phyloP scores from a whole-genome alignment of 2,797 vertebrate species.

The Anolis apletophallus region DNA sequence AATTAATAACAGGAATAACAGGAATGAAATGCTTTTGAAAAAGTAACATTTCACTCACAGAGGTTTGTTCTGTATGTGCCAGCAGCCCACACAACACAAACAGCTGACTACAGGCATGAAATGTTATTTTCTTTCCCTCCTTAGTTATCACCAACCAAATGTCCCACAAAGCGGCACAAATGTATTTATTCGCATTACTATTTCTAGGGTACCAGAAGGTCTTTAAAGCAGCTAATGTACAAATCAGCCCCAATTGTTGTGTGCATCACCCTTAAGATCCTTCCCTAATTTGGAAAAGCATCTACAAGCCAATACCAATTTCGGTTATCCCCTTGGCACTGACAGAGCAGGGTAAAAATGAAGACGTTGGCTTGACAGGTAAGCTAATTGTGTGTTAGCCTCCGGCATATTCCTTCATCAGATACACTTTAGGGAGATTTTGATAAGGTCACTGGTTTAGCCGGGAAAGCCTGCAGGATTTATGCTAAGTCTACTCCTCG shows the following conservation, averaged over 20 bases:
- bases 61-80: background rate
- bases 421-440: slow-evolving; percentile 48
- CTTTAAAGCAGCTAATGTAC: slow-evolving; percentile 12
- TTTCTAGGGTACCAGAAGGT: background rate
- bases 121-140: background rate
- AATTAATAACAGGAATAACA: background rate
- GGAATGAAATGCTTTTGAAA: background rate
- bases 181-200: slow-evolving; percentile 3
- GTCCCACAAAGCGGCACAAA: background rate
- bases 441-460: slow-evolving; percentile 61
- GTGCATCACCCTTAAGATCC: background rate
- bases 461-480: slow-evolving; percentile 55
- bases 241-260: slow-evolving; percentile 9
- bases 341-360: slow-evolving; percentile 46
- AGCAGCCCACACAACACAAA: background rate
- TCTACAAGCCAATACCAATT: slow-evolving; percentile 50
- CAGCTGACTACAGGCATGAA: background rate
- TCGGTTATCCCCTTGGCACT: slow-evolving; percentile 40
- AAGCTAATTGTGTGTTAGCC: slow-evolving; percentile 63
- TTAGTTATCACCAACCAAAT: background rate
- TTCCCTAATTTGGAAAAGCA: slow-evolving; percentile 55
- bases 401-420: slow-evolving; percentile 66
- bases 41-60: too few relatives aligned
- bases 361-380: slow-evolving; percentile 66
- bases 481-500: slow-evolving; percentile 2